Percentiles rank a stretch among this genome's conserved stretches.
phyloP scores from a whole-genome alignment of 1,140 invertebrate genomes.

The Helicoverpa armigera region DNA sequence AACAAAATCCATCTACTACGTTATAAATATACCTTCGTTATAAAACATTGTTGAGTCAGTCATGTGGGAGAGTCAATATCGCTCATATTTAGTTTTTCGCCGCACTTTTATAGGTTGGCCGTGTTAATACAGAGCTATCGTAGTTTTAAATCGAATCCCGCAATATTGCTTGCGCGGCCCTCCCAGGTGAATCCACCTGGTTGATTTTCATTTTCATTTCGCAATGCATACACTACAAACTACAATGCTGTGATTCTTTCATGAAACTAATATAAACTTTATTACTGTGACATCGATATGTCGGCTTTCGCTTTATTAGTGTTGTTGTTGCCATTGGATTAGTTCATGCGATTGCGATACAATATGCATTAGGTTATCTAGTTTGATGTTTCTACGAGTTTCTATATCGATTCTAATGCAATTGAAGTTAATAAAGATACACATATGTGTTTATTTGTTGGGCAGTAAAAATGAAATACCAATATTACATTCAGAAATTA shows the following conservation, averaged over 20 bases:
- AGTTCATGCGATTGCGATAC: slow-evolving; percentile 18
- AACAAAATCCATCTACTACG: too few relatives aligned
- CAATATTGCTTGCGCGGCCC: slow-evolving; percentile 69
- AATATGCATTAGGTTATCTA: slow-evolving; percentile 13
- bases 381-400: too few relatives aligned
- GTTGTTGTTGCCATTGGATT: slow-evolving; percentile 37
- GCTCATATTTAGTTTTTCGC: slow-evolving; percentile 54
- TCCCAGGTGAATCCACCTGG: slow-evolving; percentile 65
- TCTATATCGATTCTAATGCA: too few relatives aligned
- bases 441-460: too few relatives aligned
- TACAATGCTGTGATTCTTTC: slow-evolving; percentile 63
- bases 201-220: slow-evolving; percentile 78
- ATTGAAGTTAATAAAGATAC: too few relatives aligned
- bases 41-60: slow-evolving; percentile 11
- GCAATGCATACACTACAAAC: slow-evolving; percentile 60
- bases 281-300: slow-evolving; percentile 51
- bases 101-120: slow-evolving; percentile 53
- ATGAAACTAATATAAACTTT: slow-evolving; percentile 67
- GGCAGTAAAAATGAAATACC: too few relatives aligned
- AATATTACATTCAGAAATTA: background rate
- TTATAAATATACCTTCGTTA: background rate
- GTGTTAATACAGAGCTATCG: slow-evolving; percentile 53
- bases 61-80: slow-evolving; percentile 25
- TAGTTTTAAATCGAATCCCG: slow-evolving; percentile 76
- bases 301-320: slow-evolving; percentile 10